Evolutionary conservation across 2,888 invertebrate species (phyloP), one percentile per base, ranked within the genome.

Genomic region (Kryphioiulus occultus): DNA sequence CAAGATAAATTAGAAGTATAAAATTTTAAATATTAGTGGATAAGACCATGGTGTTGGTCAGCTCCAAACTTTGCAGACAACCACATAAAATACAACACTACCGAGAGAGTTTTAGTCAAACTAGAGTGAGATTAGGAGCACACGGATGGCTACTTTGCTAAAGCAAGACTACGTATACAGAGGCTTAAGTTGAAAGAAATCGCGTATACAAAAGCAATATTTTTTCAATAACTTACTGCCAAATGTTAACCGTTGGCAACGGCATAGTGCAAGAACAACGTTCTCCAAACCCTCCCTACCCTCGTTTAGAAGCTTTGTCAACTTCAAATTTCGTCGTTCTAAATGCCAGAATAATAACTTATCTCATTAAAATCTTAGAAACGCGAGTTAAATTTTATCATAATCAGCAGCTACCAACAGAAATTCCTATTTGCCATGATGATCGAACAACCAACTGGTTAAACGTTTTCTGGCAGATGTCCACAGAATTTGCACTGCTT

Each of bases 151-250:
- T 68, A 68, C 68, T 26, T 68, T 26, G 68, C 68, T 68, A 26
- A 59, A 26, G 68, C 68, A 68, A 68, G 68, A 68, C 68, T 68
- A 68, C 68, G 68, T 68, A 68, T 68, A 68, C 68, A 68, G 26
- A 68, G 10, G 68, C 26, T 26, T 7, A 68, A 68, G 68, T n/a
- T 68, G 22, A 68, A 68, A 68, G 68, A 68, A 68, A 68, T 68
- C 68, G 68, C 68, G 68, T 68, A 68, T 68, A 68, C 68, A 68
- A 68, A 68, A 68, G 68, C 68, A 68, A 68, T 68, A 26, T 68
- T 68, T 68, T 26, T 68, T 68, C 68, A 68, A 68, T 68, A 68
- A 68, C 68, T 68, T 68, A 68, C 68, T 68, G 68, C 68, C 68
- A 68, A 9, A 68, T 68, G 68, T 68, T n/a, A 68, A 26, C 26